Base-by-base conservation (phyloP, 2,113 vertebrate genomes). In the Ia io region DNA sequence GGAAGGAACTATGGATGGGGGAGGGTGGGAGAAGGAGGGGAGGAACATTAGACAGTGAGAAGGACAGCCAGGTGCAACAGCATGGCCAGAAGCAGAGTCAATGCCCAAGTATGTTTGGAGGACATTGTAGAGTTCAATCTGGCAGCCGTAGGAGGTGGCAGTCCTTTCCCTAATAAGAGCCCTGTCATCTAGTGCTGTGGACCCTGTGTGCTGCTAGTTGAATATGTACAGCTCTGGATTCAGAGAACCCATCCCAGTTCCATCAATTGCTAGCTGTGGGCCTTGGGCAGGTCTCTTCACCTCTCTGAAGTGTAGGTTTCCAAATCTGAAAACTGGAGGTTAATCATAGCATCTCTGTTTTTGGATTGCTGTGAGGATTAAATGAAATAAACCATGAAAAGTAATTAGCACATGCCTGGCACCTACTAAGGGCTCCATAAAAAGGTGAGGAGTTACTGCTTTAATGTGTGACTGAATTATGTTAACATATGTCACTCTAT, bases 71-170 rank as follows among this genome's bases (percentile, higher is more conserved):
- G 56, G 25, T 17, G n/a, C 69, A 40, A 16, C 0, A 5, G 14
- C 40, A 30, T 0, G 47, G 28, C 42, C 20, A 20, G 74, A 78
- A 44, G 23, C 44, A 53, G 53, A 59, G 23, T 20, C 47, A 30
- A 63, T 65, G 32, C 20, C 47, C 9, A 9, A 25, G 61, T 13
- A 4, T 25, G 5, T 65, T n/a, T 8, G 18, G 10, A 83, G 12
- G 71, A 76, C 59, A 32, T 2, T 6, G 56, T 30, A 0, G 76
- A 65, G n/a, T 47, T 44, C 9, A 10, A 1, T 18, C 35, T 77
- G 74, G 37, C 23, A 59, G 40, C 73, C 0, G 0, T 3, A 1
- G 25, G 9, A 61, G 12, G 9, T 0, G 14, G 4, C 1, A 16
- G 37, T n/a, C 47, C n/a, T 25, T 18, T 51, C 49, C 32, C 0